Evolutionary conservation across 2,797 vertebrate species (phyloP).

Genomic region (Acridotheres tristis): DNA sequence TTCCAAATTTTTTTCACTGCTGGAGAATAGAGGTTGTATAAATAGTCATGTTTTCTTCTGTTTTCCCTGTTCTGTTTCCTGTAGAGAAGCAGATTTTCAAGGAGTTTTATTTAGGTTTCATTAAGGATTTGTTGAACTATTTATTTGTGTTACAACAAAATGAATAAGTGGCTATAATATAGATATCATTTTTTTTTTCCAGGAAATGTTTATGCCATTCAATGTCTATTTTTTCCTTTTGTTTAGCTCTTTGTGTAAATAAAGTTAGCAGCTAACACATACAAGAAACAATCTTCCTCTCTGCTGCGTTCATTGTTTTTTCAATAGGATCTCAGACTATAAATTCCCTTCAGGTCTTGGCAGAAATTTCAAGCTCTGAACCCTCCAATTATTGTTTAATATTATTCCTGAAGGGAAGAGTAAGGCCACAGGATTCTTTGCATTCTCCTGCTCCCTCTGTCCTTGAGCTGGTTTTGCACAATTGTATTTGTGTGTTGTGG

Average conservation of each 20-base stretch:
- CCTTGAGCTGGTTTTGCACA: background rate
- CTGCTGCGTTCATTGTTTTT: background rate
- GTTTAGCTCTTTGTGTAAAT: constrained; percentile 10
- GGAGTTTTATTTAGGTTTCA: background rate
- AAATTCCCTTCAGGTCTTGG: background rate
- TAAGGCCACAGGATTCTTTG: background rate
- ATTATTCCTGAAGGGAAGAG: background rate
- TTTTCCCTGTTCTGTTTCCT: background rate
- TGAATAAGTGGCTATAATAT: background rate
- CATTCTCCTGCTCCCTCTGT: background rate
- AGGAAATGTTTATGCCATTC: background rate
- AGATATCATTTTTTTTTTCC: background rate
- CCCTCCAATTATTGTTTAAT: background rate
- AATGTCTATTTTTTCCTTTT: background rate
- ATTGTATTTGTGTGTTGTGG: background rate
- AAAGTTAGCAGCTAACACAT: background rate
- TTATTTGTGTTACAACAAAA: background rate
- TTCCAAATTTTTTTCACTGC: background rate
- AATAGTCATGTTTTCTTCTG: background rate
- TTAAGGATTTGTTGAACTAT: background rate
- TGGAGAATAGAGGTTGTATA: background rate
- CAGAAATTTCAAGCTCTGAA: background rate
- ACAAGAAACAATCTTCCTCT: background rate
- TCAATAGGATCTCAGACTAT: background rate
- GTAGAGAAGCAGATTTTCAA: background rate